Conservation (phyloP, 2,888 invertebrate genomes). For the Xylota sylvarum region DNA sequence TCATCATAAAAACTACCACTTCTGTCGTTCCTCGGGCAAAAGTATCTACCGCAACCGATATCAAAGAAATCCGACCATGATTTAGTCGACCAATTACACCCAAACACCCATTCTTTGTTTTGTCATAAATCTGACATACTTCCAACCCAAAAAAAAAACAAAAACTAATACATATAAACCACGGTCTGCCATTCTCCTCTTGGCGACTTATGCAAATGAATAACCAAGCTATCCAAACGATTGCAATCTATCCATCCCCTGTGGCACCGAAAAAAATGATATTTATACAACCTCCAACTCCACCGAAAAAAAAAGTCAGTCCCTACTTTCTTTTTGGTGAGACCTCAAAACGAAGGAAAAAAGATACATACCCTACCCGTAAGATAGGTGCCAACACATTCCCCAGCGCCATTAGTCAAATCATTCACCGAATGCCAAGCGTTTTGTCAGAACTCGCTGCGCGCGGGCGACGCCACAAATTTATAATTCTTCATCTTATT, state of each 20-base stretch:
- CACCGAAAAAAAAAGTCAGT: conserved; percentile 6
- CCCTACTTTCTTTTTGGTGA: conserved; percentile 39
- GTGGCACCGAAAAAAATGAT: conserved; percentile 28
- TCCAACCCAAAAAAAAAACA: conserved; percentile 4
- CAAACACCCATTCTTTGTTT: conserved; percentile 29
- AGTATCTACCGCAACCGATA: neutral
- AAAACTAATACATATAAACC: conserved; percentile 5
- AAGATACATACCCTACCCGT: conserved; percentile 25
- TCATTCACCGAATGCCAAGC: conserved; percentile 53
- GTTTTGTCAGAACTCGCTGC: conserved; percentile 55
- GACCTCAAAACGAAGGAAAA: conserved; percentile 1
- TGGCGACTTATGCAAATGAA: conserved; percentile 49
- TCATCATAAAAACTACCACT: neutral
- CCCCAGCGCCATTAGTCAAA: conserved; percentile 64
- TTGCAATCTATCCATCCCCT: conserved; percentile 68
- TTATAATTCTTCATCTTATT: conserved; percentile 68
- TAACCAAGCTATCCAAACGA: conserved; percentile 18
- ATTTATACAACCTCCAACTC: neutral
- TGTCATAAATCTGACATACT: conserved; percentile 50
- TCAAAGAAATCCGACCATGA: conserved; percentile 29
- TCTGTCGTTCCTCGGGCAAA: neutral
- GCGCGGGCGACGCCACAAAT: conserved; percentile 47
- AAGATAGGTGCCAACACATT: conserved; percentile 60
- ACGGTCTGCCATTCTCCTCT: conserved; percentile 11
- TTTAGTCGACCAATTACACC: conserved; percentile 48